Percentiles rank a stretch among this genome's conserved stretches.
Evolutionary conservation across 2,888 invertebrate genomes (phyloP).

Genomic region (Polymixis flavicincta): DNA sequence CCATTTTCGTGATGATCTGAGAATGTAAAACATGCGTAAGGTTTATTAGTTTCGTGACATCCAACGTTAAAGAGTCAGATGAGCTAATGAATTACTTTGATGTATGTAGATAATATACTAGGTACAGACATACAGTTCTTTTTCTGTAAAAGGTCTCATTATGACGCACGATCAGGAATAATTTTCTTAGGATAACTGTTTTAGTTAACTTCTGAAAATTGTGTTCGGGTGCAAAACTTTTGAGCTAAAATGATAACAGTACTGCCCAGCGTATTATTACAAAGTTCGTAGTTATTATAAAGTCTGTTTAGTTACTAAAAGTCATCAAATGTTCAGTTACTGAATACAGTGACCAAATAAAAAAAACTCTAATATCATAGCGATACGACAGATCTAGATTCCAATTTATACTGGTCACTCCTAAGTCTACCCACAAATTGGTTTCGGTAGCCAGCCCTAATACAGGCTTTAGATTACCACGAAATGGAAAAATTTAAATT

Average conservation of each 20-base stretch:
- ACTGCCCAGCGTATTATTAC: neutral
- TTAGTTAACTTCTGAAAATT: neutral
- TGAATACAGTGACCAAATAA: conserved; percentile 15
- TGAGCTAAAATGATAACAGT: neutral
- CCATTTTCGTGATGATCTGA: conserved; percentile 32
- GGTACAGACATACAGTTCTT: neutral
- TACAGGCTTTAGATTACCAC: conserved; percentile 48
- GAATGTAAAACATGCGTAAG: conserved; percentile 25
- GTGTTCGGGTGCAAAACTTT: neutral
- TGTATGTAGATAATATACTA: neutral
- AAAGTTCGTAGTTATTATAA: conserved; percentile 27
- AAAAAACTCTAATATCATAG: conserved; percentile 11
- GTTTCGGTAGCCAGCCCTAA: conserved; percentile 42
- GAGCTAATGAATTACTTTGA: conserved; percentile 9
- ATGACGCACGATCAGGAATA: neutral
- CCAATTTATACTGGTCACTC: conserved; percentile 36
- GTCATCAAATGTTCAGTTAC: conserved; percentile 28
- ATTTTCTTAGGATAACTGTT: neutral
- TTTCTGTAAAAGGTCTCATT: neutral
- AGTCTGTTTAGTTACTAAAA: conserved; percentile 25
- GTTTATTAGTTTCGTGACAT: conserved; percentile 23
- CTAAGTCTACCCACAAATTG: conserved; percentile 54
- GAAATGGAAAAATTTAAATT: conserved; percentile 53
- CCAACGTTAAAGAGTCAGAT: neutral
- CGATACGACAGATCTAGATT: conserved; percentile 6